Conservation (phyloP, 2,888 invertebrate species). For the Ormyrus pomaceus region DNA sequence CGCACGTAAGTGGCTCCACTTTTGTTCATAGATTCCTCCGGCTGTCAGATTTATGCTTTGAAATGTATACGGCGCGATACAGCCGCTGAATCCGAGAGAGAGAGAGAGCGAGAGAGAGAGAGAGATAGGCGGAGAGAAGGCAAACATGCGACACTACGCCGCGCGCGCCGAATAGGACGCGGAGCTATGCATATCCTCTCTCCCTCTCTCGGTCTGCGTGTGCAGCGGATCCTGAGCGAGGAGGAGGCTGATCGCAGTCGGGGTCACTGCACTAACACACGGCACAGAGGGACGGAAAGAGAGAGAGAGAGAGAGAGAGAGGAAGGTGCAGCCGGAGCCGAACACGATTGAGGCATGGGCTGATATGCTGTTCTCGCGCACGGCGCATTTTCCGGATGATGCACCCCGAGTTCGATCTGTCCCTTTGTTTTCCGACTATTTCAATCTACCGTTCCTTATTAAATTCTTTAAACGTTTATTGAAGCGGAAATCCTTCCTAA, state of each 20-base stretch:
- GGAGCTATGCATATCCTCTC: not conserved
- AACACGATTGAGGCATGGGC: slow-evolving; percentile 22
- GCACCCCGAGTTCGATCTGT: too few species aligned
- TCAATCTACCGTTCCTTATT: too few species aligned
- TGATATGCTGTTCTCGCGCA: not conserved
- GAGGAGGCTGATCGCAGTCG: slow-evolving; percentile 26
- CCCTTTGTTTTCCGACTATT: too few species aligned
- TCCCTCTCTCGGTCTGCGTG: not conserved
- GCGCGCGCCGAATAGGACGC: too few species aligned
- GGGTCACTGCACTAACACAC: slow-evolving; percentile 37
- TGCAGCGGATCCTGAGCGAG: not conserved
- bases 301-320: slow-evolving; percentile 6
- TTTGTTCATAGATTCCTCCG: slow-evolving; percentile 71
- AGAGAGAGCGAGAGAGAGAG: slow-evolving; percentile 9
- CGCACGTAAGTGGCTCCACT: slow-evolving; percentile 70
- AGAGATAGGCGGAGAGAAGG: not conserved
- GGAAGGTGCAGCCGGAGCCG: not conserved
- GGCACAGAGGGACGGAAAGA: not conserved
- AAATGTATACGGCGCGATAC: slow-evolving; percentile 41
- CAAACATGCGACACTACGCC: too few species aligned
- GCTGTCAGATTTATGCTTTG: slow-evolving; percentile 67
- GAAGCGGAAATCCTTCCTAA: too few species aligned
- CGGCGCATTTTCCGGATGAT: too few species aligned
- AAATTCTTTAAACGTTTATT: too few species aligned
- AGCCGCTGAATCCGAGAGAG: slow-evolving; percentile 15